phyloP scores from a whole-genome alignment of 35 echinoderm and acorn worm genomes.

The Amphiura filiformis region DNA sequence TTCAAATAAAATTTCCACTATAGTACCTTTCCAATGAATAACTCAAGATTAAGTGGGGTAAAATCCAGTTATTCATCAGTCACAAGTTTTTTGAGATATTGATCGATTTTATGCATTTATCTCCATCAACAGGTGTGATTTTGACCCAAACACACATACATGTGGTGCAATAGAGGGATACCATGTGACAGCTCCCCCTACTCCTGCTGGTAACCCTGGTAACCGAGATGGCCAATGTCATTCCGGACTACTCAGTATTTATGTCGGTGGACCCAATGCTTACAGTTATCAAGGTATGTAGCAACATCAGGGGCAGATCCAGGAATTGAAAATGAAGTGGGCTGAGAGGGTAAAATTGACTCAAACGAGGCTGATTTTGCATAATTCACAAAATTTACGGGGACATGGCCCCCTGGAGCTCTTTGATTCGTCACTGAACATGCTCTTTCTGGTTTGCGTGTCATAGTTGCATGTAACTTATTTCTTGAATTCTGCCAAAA shows the following conservation, averaged over 20 bases:
- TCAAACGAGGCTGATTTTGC: too few species aligned
- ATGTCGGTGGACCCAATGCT: slow-evolving; percentile 49
- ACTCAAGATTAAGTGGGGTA: too few species aligned
- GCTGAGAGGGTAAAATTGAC: too few species aligned
- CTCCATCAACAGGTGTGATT: slow-evolving; percentile 71
- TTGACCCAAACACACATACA: slow-evolving; percentile 66
- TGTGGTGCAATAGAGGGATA: slow-evolving; percentile 59
- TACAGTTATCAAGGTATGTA: slow-evolving; percentile 84
- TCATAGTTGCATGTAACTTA: too few species aligned
- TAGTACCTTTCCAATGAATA: too few species aligned
- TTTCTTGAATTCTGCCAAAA: too few species aligned
- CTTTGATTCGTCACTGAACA: too few species aligned
- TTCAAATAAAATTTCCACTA: too few species aligned
- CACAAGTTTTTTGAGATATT: too few species aligned
- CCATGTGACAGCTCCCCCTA: slow-evolving; percentile 14
- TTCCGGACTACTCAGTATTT: slow-evolving; percentile 57
- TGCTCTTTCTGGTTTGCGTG: too few species aligned
- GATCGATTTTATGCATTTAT: neutral
- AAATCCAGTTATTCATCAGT: neutral
- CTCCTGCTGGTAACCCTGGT: slow-evolving; percentile 17
- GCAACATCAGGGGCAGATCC: neutral
- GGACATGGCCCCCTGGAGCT: too few species aligned
- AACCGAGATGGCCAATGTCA: slow-evolving; percentile 36
- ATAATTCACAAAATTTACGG: too few species aligned
- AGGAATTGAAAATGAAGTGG: neutral